Conservation (phyloP, 2,888 invertebrate genomes). For the Polydrusus pterygomalis region DNA sequence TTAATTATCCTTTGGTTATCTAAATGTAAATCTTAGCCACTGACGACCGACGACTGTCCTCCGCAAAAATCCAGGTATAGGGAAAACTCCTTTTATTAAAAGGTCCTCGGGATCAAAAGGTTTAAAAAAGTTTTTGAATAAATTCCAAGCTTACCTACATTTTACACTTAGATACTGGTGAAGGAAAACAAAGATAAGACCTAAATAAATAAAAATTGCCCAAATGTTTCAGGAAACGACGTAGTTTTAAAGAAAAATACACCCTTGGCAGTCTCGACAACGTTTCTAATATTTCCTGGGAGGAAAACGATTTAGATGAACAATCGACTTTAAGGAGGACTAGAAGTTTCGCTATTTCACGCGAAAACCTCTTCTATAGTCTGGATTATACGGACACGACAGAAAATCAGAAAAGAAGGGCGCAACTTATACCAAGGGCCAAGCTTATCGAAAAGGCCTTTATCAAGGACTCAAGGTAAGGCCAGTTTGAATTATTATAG, state of each 20-base stretch:
- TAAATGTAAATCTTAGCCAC: no score
- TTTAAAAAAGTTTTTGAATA: no score
- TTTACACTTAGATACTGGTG: neutral
- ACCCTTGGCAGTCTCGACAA: slow-evolving; percentile 66
- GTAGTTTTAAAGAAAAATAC: slow-evolving; percentile 36
- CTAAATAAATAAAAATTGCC: neutral
- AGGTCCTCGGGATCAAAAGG: no score
- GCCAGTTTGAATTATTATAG: slow-evolving; percentile 17
- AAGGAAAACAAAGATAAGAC: neutral
- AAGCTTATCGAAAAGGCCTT: slow-evolving; percentile 85
- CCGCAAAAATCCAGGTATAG: no score
- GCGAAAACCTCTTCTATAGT: slow-evolving; percentile 83
- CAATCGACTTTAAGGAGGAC: slow-evolving; percentile 62
- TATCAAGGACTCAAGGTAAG: slow-evolving; percentile 74
- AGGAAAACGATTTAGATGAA: slow-evolving; percentile 54
- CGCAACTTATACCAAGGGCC: slow-evolving; percentile 86
- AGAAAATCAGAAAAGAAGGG: slow-evolving; percentile 74
- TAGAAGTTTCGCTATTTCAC: slow-evolving; percentile 73
- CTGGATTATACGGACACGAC: slow-evolving; percentile 75
- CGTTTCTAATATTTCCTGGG: slow-evolving; percentile 67
- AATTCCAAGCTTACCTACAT: neutral
- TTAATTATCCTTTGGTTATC: no score
- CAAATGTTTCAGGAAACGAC: slow-evolving; percentile 12
- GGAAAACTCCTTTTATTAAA: no score
- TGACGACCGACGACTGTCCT: no score